These are phyloP conservation scores for Plutella xylostella DNA, from an alignment of 2,888 invertebrate genomes.

Conservation along the genomic window DNA sequence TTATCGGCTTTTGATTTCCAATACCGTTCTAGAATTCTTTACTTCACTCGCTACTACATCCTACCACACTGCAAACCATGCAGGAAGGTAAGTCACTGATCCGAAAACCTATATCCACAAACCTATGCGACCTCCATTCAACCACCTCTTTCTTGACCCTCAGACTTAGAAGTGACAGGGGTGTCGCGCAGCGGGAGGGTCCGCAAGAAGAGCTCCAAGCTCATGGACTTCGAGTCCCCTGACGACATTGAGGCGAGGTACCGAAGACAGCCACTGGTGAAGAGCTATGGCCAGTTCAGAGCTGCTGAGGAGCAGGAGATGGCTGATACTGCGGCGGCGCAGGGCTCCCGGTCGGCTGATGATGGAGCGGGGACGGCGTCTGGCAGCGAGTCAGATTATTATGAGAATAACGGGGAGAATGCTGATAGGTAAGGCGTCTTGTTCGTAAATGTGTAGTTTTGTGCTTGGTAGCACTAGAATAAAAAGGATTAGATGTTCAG, in stretches of 20 bases:
- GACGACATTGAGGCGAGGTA: constrained; percentile 83
- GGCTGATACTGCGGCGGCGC: constrained; percentile 26
- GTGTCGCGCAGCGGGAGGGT: constrained; percentile 91
- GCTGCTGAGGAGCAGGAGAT: constrained; percentile 39
- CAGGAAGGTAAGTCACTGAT: too few relatives aligned
- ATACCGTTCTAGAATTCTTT: too few relatives aligned
- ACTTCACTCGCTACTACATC: too few relatives aligned
- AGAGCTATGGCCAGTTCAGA: constrained; percentile 32
- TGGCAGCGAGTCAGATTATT: constrained; percentile 58
- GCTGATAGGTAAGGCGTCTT: constrained; percentile 52
- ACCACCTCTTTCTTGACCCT: too few relatives aligned
- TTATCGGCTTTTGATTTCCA: too few relatives aligned
- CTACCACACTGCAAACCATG: too few relatives aligned
- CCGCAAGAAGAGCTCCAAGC: constrained; percentile 93
- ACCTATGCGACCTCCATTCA: too few relatives aligned
- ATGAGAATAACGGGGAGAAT: constrained; percentile 54
- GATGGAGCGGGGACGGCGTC: constrained; percentile 49
- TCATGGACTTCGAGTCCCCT: constrained; percentile 92
- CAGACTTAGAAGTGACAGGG: constrained; percentile 85
- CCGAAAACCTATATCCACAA: too few relatives aligned
- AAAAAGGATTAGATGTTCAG: too few relatives aligned
- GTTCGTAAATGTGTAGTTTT: too few relatives aligned
- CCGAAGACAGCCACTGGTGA: constrained; percentile 46
- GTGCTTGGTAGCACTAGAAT: too few relatives aligned
- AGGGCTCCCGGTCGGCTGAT: constrained; percentile 15